A percentile compares a stretch with the other conserved stretches of the same genome.
Conservation (phyloP, 2,797 vertebrate species). For the Pagetopsis macropterus region DNA sequence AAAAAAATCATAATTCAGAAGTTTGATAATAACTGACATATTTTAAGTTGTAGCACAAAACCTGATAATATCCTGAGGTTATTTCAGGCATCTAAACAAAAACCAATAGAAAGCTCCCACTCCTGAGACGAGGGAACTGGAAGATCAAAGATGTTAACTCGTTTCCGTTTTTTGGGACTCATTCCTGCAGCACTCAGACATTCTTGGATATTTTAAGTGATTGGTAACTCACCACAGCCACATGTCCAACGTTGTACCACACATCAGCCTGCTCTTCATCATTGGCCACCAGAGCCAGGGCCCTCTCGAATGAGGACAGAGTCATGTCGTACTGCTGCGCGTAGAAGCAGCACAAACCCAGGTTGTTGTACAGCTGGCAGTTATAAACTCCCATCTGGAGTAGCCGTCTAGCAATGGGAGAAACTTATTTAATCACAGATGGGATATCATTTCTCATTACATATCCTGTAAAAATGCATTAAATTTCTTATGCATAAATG, state of each 20-base stretch:
- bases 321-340: constrained; percentile 99
- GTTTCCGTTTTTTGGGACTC: too few species aligned
- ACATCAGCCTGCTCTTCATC: constrained; percentile 95
- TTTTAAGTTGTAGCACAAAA: too few species aligned
- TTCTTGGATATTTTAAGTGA: constrained; percentile 3
- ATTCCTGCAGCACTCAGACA: not conserved
- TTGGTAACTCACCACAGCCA: constrained; percentile 91
- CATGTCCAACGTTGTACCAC: constrained; percentile 97
- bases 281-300: constrained; percentile 89
- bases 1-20: too few species aligned
- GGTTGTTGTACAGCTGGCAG: constrained; percentile 97
- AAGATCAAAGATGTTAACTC: too few species aligned
- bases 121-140: too few species aligned
- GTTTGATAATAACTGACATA: too few species aligned
- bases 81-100: too few species aligned
- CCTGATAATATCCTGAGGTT: too few species aligned
- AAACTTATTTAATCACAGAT: constrained; percentile 26
- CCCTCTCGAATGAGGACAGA: constrained; percentile 94
- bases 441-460: constrained; percentile 1
- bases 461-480: constrained; percentile 11
- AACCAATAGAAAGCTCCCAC: too few species aligned
- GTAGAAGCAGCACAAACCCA: constrained; percentile 98
- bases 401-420: constrained; percentile 85
- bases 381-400: constrained; percentile 99
- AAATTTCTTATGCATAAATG: not conserved